Base-by-base conservation (phyloP, 2,797 vertebrate species). In the Acanthopagrus latus region DNA sequence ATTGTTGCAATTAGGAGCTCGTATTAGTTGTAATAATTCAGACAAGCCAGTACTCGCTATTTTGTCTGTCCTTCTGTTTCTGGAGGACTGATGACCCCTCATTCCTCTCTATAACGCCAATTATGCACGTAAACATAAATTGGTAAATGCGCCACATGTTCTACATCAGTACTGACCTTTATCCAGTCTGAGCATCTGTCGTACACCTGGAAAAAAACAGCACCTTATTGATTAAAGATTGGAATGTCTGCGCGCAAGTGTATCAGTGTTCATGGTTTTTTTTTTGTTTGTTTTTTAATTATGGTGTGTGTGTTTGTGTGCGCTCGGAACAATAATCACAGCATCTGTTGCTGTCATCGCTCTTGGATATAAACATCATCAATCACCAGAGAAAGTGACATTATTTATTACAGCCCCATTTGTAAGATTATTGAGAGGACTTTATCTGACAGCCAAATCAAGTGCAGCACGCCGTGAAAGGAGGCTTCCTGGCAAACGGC, bases 301-400 rank as follows among this genome's bases (percentile, higher is more conserved):
- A 20, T 54, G 13, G 59, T 51, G 21, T 51, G 3, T 20, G 25
- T 56, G 57, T 71, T 48, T 71, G 43, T 79, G 33, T 41, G 43
- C 18, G 38, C 58, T 38, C 63, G 51, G 2, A 48, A 74, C 38
- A 48, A 20, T 69, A 88, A 89, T 91, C 77, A 86, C 67, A 80
- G 74, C 89, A 89, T 88, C 88, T 90, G 89, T 87, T 85, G 63
- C 83, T 78, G 82, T 91, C 90, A 78, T 82, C 62, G 62, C 66
- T 84, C 66, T 68, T 54, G 21, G 82, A 85, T 89, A 86, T 83
- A 89, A 93, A 92, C 85, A 91, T 84, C 82, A 93, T 92, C 86
- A 87, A 92, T 93, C 91, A 92, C 72, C 29, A 38, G 67, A 70
- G 59, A 60, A 69, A 70, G 80, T 64, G 77, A 79, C 72, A 56